Percentiles rank a stretch among this genome's conserved stretches.
Conservation (phyloP, 2,113 vertebrate species). For the Grantiella picta region DNA sequence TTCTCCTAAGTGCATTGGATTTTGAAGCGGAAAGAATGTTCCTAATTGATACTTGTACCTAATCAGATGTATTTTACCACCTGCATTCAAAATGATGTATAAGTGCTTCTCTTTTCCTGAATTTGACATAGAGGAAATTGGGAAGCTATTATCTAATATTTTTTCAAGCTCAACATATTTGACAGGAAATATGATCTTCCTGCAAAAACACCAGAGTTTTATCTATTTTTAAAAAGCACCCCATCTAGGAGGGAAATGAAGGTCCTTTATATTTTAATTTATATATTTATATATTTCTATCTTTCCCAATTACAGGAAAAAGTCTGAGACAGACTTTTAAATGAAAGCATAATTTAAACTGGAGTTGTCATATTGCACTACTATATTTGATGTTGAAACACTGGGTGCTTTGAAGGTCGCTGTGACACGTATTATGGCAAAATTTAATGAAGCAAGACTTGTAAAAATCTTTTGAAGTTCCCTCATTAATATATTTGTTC, state of each 20-base stretch:
- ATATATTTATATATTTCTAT: neutral
- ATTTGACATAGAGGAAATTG: constrained; percentile 24
- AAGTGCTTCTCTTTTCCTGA: constrained; percentile 30
- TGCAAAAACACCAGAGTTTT: neutral
- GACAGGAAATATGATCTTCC: constrained; percentile 26
- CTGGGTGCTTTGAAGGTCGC: neutral
- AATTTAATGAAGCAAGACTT: constrained; percentile 40
- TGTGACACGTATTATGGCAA: neutral
- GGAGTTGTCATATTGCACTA: neutral
- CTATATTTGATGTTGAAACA: neutral
- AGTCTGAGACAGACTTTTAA: neutral
- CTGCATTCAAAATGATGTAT: constrained; percentile 14
- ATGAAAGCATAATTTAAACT: neutral
- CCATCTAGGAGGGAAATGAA: neutral
- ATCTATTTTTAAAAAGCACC: neutral
- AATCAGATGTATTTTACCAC: constrained; percentile 12
- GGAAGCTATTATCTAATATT: constrained; percentile 15
- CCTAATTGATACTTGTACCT: neutral
- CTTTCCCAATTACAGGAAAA: neutral
- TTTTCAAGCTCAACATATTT: neutral
- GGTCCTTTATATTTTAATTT: neutral
- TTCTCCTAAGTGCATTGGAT: neutral
- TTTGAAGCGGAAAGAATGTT: neutral
- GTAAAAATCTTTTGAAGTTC: constrained; percentile 20
- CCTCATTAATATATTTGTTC: constrained; percentile 6